Percentiles rank a stretch among this genome's conserved stretches.
Conservation (phyloP, 2,888 invertebrate species). For the Nomada lathburiana region DNA sequence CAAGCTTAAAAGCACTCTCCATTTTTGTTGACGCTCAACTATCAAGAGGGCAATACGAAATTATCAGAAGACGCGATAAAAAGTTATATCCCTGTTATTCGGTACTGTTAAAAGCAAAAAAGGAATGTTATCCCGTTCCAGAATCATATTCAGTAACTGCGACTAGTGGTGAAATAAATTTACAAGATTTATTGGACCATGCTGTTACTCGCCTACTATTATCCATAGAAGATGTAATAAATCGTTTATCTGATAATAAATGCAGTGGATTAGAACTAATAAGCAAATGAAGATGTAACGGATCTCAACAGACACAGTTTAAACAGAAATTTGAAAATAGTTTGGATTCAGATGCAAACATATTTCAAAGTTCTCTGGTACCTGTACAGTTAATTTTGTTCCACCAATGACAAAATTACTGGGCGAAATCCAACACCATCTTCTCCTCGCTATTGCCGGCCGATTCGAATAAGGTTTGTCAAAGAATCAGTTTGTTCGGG, state of each 20-base stretch:
- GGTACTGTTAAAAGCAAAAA: slow-evolving; percentile 23
- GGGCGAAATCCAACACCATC: no score
- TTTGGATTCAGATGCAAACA: no score
- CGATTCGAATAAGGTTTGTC: no score
- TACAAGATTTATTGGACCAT: slow-evolving; percentile 35
- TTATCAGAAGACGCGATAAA: slow-evolving; percentile 10
- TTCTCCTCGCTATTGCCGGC: no score
- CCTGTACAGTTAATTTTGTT: no score
- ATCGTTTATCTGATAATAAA: background rate
- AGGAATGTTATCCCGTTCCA: slow-evolving; percentile 30
- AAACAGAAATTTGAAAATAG: slow-evolving; percentile 71
- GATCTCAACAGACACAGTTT: slow-evolving; percentile 68
- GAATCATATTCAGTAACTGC: slow-evolving; percentile 9
- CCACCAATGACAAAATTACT: no score
- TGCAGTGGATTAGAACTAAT: slow-evolving; percentile 55
- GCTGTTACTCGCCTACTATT: slow-evolving; percentile 5
- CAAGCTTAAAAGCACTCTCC: slow-evolving; percentile 1
- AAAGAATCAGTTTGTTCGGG: no score
- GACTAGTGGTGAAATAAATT: slow-evolving; percentile 19
- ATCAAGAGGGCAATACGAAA: slow-evolving; percentile 26
- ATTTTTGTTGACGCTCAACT: slow-evolving; percentile 18
- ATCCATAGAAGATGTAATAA: slow-evolving; percentile 11
- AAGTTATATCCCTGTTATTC: slow-evolving; percentile 18
- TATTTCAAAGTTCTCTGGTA: no score
- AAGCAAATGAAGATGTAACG: slow-evolving; percentile 73